A percentile compares a stretch with the other conserved stretches of the same genome.
Evolutionary conservation across 2,113 vertebrate species (phyloP).

Genomic region (Psettodes erumei): DNA sequence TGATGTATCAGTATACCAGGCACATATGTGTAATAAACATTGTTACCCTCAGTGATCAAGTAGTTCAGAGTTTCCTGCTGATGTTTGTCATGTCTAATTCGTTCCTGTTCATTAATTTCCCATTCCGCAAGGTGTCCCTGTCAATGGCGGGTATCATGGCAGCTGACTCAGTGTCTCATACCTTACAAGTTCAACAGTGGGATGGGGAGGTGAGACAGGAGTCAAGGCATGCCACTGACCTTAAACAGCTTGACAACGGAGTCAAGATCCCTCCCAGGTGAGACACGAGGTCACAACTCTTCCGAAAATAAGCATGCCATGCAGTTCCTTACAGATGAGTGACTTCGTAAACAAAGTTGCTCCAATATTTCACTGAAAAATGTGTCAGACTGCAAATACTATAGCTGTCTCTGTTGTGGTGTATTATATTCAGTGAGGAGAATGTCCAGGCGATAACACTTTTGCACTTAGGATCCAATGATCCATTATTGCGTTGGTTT

Average conservation of each 20-base stretch:
- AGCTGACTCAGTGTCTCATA: conserved; percentile 94
- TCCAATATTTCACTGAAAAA: neutral
- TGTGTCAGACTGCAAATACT: neutral
- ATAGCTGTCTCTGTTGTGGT: neutral
- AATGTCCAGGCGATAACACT: neutral
- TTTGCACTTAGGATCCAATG: neutral
- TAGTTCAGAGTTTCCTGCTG: neutral
- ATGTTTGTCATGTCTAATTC: conserved; percentile 6
- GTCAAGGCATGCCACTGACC: conserved; percentile 90
- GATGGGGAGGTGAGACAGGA: conserved; percentile 96
- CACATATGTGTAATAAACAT: neutral
- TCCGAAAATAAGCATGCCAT: neutral
- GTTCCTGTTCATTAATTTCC: neutral
- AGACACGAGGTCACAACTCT: conserved; percentile 54
- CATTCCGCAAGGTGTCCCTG: conserved; percentile 87
- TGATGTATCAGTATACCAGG: too few relatives aligned
- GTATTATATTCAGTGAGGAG: neutral
- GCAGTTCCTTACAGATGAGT: neutral
- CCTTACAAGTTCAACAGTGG: conserved; percentile 97
- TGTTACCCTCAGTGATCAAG: neutral
- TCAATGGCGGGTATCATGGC: conserved; percentile 91
- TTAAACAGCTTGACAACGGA: conserved; percentile 94
- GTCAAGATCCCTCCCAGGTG: conserved; percentile 96
- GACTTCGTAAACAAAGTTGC: neutral
- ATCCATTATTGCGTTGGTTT: neutral